These are phyloP conservation scores for Leucophenga varia DNA, from an alignment of 1,140 invertebrate genomes.

Conservation along the genomic window DNA sequence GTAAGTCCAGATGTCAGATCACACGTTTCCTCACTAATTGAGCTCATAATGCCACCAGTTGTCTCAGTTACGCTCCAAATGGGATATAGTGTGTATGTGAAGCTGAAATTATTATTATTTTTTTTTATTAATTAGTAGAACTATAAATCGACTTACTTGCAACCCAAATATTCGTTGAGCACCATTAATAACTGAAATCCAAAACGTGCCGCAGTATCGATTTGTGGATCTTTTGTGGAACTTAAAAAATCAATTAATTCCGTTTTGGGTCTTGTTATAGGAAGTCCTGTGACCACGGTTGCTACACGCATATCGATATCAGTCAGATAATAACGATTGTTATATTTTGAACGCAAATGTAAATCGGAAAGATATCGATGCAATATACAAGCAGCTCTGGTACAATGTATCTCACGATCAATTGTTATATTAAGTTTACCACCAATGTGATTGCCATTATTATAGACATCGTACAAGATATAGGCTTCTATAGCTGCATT, in stretches of 20 bases:
- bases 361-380: constrained; percentile 8
- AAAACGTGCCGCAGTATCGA: constrained; percentile 8
- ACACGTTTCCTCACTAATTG: too few relatives aligned
- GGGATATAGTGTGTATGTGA: constrained; percentile 1
- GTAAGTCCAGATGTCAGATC: too few relatives aligned
- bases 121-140: background rate
- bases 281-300: constrained; percentile 3
- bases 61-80: constrained; percentile 34
- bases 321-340: constrained; percentile 7
- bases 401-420: constrained; percentile 11
- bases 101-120: constrained; percentile 4
- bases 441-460: constrained; percentile 16
- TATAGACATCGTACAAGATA: constrained; percentile 19
- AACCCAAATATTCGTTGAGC: constrained; percentile 9
- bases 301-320: constrained; percentile 16
- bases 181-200: constrained; percentile 6
- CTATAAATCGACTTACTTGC: constrained; percentile 12
- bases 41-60: constrained; percentile 33
- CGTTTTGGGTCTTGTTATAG: background rate
- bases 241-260: constrained; percentile 4
- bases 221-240: constrained; percentile 1
- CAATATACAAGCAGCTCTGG: background rate
- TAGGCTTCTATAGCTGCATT: too few relatives aligned
- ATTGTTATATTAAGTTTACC: constrained; percentile 17
- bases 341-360: constrained; percentile 8